Conservation (phyloP, 1,140 invertebrate species). For the Drosophila nannoptera region DNA sequence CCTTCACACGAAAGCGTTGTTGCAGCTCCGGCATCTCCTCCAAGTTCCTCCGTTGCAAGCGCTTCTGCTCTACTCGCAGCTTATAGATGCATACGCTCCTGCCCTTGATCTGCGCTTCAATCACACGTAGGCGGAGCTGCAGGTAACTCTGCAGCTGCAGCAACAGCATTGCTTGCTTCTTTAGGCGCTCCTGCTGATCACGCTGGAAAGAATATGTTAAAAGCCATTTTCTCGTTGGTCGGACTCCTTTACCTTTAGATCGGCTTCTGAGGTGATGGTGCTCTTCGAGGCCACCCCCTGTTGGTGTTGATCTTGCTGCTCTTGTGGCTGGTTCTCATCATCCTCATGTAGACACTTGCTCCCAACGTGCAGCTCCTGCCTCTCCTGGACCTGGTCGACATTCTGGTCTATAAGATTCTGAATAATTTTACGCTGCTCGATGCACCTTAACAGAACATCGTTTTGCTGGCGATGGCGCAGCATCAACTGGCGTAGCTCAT, state of each 20-base stretch:
- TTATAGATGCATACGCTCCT: background rate
- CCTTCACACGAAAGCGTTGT: background rate
- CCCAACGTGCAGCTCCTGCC: too few species aligned
- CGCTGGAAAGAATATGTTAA: constrained; percentile 10
- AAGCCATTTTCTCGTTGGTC: too few species aligned
- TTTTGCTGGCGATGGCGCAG: too few species aligned
- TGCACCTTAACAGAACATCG: too few species aligned
- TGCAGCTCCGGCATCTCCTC: background rate
- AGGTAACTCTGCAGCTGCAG: background rate
- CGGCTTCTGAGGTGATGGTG: constrained; percentile 1
- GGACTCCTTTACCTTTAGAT: too few species aligned
- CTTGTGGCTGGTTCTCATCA: too few species aligned
- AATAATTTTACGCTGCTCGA: too few species aligned
- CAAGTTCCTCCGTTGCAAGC: background rate
- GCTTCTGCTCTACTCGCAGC: background rate
- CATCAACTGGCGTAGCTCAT: background rate
- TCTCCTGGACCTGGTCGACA: too few species aligned
- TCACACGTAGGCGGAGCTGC: background rate
- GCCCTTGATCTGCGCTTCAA: background rate
- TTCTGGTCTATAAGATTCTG: too few species aligned
- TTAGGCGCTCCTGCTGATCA: background rate
- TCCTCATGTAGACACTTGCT: too few species aligned
- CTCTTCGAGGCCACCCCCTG: too few species aligned
- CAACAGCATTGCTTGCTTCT: background rate
- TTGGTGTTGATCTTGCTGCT: too few species aligned